Evolutionary conservation across 53 echinoderm and acorn worm species (phyloP), one percentile per base, ranked within the genome.

Genomic region (Temnopleurus reevesii): DNA sequence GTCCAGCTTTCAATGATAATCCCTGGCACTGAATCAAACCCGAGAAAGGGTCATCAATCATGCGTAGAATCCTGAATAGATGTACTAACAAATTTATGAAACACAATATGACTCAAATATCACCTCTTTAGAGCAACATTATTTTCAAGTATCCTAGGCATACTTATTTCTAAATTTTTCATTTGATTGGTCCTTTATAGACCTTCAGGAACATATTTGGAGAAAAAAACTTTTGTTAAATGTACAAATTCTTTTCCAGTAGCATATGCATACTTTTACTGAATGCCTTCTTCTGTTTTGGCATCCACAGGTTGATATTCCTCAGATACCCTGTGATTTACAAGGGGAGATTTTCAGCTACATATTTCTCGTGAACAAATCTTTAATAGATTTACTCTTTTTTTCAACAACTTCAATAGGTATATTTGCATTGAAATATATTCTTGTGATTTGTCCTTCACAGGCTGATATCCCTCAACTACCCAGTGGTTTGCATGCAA

Each of bases 401-500:
- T 28, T n/a, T n/a, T n/a, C 28, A 28, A 23, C 23, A 59, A 23
- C 60, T 19, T n/a, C n/a, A n/a, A n/a, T 17, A 59, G n/a, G 60
- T 28, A 59, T 23, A 9, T 19, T 3, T 28, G 17, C 9, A 59
- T 5, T 28, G 24, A 59, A n/a, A 59, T 59, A 28, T 24, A 31
- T 8, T 35, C 1, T 35, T 71, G 33, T 71, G 71, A 71, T 71
- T 81, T 53, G 29, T 47, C 24, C 25, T 24, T 28, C 91, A 1
- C 61, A 97, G 98, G 98, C 98, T 61, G 98, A 98, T 53, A 53
- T 90, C 19, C 95, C 98, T 44, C 93, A 89, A 33, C 94, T 98
- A 19, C 95, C 95, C 9, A 86, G 45, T 8, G 92, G 92, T 80
- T 57, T 94, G 30, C n/a, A n/a, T n/a, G n/a, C 71, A 94, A 83